Evolutionary conservation across 2,797 vertebrate genomes (phyloP).

Genomic region (Sorex maritimensis): DNA sequence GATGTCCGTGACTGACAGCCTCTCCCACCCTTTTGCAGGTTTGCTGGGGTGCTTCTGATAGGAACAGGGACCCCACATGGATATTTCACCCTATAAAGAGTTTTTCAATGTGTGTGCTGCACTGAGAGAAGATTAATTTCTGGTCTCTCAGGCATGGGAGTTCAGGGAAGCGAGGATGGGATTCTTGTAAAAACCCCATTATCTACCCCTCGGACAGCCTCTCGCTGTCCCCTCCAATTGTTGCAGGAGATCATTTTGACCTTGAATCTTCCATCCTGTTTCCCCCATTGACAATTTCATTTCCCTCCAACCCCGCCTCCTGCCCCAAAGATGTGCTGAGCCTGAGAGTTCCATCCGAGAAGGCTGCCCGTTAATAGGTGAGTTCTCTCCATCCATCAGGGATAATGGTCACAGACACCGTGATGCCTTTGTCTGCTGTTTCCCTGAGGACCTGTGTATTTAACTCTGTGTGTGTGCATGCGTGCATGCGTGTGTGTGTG

Average conservation of each 20-base stretch:
- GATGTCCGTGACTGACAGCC: background rate
- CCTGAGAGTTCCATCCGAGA: conserved; percentile 80
- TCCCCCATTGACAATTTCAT: conserved; percentile 67
- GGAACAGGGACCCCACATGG: background rate
- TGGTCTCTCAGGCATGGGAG: conserved; percentile 12
- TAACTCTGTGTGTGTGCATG: conserved; percentile 88
- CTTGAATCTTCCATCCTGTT: conserved; percentile 59
- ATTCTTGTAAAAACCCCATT: conserved; percentile 69
- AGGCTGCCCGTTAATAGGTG: conserved; percentile 91
- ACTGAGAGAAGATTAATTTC: conserved; percentile 10
- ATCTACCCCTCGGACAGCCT: conserved; percentile 50
- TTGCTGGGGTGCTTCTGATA: background rate
- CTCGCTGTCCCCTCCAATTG: conserved; percentile 37
- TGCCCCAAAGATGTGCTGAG: conserved; percentile 87
- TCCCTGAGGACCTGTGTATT: conserved; percentile 87
- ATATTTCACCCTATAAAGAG: conserved; percentile 38
- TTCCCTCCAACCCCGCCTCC: conserved; percentile 70
- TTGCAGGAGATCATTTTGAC: conserved; percentile 72
- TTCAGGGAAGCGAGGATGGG: conserved; percentile 47
- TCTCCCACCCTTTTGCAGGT: background rate
- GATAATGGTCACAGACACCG: conserved; percentile 92
- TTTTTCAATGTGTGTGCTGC: conserved; percentile 19
- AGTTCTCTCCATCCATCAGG: conserved; percentile 93
- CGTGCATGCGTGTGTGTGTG: conserved; percentile 86
- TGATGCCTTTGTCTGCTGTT: conserved; percentile 91